Evolutionary conservation across 2,113 vertebrate species (phyloP), one percentile per base, ranked within the genome.

Genomic region (Brachyistius frenatus): DNA sequence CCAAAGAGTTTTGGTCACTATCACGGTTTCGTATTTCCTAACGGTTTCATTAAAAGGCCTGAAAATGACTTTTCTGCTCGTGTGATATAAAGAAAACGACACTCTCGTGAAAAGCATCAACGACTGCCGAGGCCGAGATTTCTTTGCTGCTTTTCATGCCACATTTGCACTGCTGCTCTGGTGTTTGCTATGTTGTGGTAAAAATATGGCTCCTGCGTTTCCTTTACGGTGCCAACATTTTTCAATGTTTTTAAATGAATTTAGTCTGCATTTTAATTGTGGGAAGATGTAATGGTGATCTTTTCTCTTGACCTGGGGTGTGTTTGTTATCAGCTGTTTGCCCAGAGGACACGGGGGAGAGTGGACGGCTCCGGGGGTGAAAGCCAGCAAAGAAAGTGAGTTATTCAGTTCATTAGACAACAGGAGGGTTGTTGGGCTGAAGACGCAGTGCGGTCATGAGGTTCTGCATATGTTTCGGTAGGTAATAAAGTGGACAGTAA

Each of bases 361-460:
- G 86, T 89, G 8, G 95, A 92, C 6, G 81, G 91, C 67, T 86
- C 93, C 61, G 93, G 90, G 60, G 88, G 54, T 33, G 94, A 95
- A 82, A 92, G 94, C 9, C 91, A 91, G 75, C 95, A 94, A 75
- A 96, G 93, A 92, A 92, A 80, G 84, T 78, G 57, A 84, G 94
- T 94, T 46, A 49, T 4, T 66, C 10, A 61, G 73, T 78, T 83
- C 75, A 41, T 33, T 1, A 67, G 53, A 83, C 67, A 72, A 58
- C 52, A 2, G 57, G 32, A 32, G 23, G 33, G 32, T 70, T 76
- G 74, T 68, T 39, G 31, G 37, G 66, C 57, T 8, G 55, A 70
- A 67, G 49, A 64, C 47, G 13, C 53, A 63, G n/a, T 33, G 33
- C 15, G 14, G 55, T 74, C 60, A 63, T 62, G 53, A 71, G 57